Conservation (phyloP, 2,888 invertebrate species). For the Rhaphigaster nebulosa region DNA sequence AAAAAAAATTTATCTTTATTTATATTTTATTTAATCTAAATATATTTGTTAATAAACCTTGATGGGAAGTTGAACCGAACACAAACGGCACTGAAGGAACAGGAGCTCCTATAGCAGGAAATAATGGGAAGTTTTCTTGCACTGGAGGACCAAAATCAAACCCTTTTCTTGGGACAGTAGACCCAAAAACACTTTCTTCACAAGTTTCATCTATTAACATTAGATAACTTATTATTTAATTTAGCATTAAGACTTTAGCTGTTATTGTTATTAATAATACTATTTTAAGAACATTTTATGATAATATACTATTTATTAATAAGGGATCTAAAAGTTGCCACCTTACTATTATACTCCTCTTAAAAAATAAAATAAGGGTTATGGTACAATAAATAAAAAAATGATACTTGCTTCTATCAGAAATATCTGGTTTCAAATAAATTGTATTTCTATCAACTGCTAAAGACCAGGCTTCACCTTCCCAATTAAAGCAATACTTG, state of each 20-base stretch:
- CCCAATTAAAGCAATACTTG: conserved; percentile 78
- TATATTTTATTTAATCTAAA: conserved; percentile 1
- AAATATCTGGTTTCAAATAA: conserved; percentile 75
- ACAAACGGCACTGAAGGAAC: conserved; percentile 68
- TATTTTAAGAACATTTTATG: background rate
- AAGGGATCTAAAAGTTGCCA: background rate
- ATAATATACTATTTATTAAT: background rate
- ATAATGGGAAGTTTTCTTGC: conserved; percentile 59
- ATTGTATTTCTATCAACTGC: conserved; percentile 76
- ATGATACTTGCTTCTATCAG: conserved; percentile 66
- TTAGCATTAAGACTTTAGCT: background rate
- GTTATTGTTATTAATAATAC: background rate
- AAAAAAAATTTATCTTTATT: background rate
- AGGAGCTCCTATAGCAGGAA: conserved; percentile 56
- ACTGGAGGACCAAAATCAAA: conserved; percentile 61
- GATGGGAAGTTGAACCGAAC: conserved; percentile 67
- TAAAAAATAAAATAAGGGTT: background rate
- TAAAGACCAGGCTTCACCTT: conserved; percentile 81
- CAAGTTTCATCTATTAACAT: conserved; percentile 11
- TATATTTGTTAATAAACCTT: conserved; percentile 55
- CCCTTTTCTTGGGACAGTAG: conserved; percentile 58
- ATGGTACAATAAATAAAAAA: background rate
- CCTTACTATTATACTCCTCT: background rate
- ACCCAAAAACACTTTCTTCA: conserved; percentile 60
- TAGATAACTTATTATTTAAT: background rate